These are phyloP conservation scores for Cladorhizidae sp. DNA, from an alignment of 37 sponge, comb jelly and placozoan species.

Conservation along the genomic window DNA sequence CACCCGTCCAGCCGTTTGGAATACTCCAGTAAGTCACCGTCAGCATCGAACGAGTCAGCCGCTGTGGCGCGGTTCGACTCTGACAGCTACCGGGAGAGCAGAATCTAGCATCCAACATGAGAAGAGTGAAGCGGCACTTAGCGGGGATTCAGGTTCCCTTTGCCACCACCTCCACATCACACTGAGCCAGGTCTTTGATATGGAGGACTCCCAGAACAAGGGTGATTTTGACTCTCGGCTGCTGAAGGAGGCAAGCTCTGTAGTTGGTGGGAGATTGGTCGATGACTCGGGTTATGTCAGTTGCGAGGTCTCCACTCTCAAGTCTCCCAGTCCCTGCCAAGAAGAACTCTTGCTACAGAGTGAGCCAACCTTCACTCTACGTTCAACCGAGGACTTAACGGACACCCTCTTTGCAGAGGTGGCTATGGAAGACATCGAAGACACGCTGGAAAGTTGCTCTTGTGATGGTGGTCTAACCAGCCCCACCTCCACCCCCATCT, in stretches of 20 bases:
- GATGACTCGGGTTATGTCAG: conserved; percentile 34
- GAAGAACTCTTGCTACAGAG: not conserved
- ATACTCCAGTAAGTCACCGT: not conserved
- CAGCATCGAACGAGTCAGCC: not conserved
- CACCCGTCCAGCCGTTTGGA: not conserved
- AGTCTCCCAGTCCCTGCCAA: conserved; percentile 18
- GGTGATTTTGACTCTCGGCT: not conserved
- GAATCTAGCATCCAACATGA: not conserved
- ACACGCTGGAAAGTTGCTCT: conserved; percentile 13
- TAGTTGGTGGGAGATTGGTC: not conserved
- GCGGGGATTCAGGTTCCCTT: not conserved
- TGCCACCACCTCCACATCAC: conserved; percentile 41
- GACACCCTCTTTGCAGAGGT: conserved; percentile 20
- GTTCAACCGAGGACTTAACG: not conserved
- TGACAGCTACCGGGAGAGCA: not conserved
- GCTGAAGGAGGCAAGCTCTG: not conserved
- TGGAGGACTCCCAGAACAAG: conserved; percentile 16
- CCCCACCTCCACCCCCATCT: not conserved
- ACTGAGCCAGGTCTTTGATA: conserved; percentile 38
- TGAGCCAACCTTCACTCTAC: not conserved
- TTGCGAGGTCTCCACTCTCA: conserved; percentile 7
- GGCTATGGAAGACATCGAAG: conserved; percentile 24
- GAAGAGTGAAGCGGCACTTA: not conserved
- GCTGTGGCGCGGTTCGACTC: not conserved
- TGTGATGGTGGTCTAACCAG: not conserved